Evolutionary conservation across 2,888 invertebrate genomes (phyloP).

Genomic region (Patella depressa): DNA sequence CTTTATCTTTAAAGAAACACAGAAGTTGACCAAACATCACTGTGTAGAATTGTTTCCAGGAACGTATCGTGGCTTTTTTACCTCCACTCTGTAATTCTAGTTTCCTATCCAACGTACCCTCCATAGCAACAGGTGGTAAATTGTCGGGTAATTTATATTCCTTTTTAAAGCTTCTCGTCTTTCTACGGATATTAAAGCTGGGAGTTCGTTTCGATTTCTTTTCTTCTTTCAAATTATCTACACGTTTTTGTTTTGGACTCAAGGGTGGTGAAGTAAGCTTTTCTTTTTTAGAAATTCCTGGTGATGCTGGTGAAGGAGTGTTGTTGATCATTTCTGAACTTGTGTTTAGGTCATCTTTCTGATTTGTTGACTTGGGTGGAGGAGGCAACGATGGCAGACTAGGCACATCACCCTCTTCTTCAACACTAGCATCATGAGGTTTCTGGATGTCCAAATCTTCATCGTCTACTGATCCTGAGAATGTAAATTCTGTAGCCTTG

Average conservation of each 20-base stretch:
- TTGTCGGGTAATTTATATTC: conserved; percentile 67
- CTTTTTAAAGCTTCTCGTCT: conserved; percentile 85
- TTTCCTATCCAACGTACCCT: conserved; percentile 92
- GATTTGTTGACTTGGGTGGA: conserved; percentile 20
- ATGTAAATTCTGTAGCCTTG: conserved; percentile 58
- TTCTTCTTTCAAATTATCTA: conserved; percentile 63
- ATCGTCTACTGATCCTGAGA: conserved; percentile 19
- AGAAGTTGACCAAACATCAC: conserved; percentile 96
- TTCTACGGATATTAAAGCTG: conserved; percentile 92
- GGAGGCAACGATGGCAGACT: conserved; percentile 47
- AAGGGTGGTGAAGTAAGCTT: conserved; percentile 49
- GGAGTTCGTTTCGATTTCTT: conserved; percentile 92
- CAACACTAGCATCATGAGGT: conserved; percentile 18
- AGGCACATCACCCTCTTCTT: conserved; percentile 43
- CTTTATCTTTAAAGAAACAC: conserved; percentile 97
- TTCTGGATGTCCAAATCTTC: conserved; percentile 9
- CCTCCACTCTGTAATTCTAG: conserved; percentile 94
- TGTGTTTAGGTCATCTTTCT: neutral
- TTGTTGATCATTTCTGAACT: neutral
- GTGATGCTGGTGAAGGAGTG: conserved; percentile 33
- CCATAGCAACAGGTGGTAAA: conserved; percentile 91
- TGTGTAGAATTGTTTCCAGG: conserved; percentile 95
- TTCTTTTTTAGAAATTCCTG: conserved; percentile 50
- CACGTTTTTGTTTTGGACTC: conserved; percentile 53
- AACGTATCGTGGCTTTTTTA: conserved; percentile 92